phyloP scores from a whole-genome alignment of 1,140 invertebrate genomes.

The Neodiprion pinetum region DNA sequence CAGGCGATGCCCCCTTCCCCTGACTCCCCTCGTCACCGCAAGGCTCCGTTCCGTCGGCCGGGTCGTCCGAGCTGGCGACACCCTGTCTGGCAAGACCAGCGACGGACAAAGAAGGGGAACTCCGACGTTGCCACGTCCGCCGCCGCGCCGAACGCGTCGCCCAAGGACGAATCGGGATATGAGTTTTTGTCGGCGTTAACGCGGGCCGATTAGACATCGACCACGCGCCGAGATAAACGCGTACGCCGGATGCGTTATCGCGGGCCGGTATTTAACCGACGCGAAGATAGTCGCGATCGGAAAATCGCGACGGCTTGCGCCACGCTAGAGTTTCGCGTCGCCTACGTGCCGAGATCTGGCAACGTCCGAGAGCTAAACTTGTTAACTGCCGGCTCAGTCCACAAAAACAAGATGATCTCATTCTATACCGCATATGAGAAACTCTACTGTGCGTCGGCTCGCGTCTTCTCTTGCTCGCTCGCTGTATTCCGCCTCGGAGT shows the following conservation, averaged over 20 bases:
- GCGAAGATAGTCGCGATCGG: background rate
- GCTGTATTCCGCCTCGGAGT: background rate
- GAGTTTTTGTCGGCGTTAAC: background rate
- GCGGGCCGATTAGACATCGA: background rate
- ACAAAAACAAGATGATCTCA: constrained; percentile 63
- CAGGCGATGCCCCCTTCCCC: constrained; percentile 35
- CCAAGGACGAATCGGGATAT: constrained; percentile 58
- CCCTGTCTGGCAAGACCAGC: constrained; percentile 84
- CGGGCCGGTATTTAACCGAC: background rate
- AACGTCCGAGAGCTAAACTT: constrained; percentile 59
- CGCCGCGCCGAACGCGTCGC: constrained; percentile 34
- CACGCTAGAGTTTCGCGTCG: constrained; percentile 36
- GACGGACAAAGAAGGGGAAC: constrained; percentile 59
- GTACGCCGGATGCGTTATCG: background rate
- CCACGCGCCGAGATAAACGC: background rate
- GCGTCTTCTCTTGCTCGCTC: constrained; percentile 34
- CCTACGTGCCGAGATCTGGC: constrained; percentile 44
- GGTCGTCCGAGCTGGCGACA: constrained; percentile 79
- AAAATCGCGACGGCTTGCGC: constrained; percentile 44
- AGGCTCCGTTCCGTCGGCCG: constrained; percentile 58
- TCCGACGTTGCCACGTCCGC: constrained; percentile 69
- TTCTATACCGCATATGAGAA: constrained; percentile 53
- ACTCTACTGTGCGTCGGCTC: constrained; percentile 36
- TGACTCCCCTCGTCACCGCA: constrained; percentile 24
- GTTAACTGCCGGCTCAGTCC: constrained; percentile 61